A percentile compares a stretch with the other conserved stretches of the same genome.
These are phyloP conservation scores for Siderastrea radians DNA, from an alignment of 92 coral and sea anemone species.

Conservation along the genomic window DNA sequence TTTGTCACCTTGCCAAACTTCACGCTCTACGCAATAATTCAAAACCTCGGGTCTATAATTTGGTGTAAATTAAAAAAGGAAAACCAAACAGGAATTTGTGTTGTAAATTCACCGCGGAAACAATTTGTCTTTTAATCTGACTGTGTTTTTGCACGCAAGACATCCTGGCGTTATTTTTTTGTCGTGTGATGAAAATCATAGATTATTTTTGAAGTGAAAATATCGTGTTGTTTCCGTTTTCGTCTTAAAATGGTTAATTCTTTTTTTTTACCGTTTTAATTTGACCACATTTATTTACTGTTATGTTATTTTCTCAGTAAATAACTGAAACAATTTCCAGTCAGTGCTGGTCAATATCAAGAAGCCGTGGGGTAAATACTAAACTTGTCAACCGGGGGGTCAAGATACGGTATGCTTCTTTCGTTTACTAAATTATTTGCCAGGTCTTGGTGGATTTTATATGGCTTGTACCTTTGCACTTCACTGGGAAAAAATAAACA, in stretches of 20 bases:
- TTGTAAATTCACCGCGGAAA: constrained; percentile 22
- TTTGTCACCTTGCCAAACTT: constrained; percentile 13
- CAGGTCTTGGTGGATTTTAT: not conserved
- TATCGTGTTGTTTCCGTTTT: not conserved
- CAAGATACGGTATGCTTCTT: not conserved
- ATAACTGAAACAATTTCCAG: not conserved
- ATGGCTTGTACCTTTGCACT: not conserved
- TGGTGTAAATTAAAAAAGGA: constrained; percentile 14
- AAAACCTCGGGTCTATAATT: not conserved
- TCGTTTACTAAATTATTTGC: not conserved
- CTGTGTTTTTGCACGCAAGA: not conserved
- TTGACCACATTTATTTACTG: too few relatives aligned
- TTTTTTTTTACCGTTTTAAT: too few relatives aligned
- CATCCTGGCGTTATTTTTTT: not conserved
- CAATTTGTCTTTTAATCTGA: constrained; percentile 26
- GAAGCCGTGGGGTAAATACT: constrained; percentile 16
- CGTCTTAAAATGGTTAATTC: not conserved
- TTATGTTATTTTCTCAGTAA: not conserved
- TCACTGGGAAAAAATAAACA: too few relatives aligned
- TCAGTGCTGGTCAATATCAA: constrained; percentile 4
- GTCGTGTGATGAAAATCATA: not conserved
- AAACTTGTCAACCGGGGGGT: constrained; percentile 22
- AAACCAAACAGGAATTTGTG: constrained; percentile 33
- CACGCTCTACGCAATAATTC: not conserved
- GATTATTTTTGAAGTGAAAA: not conserved